Conservation (phyloP, 2,113 vertebrate genomes). For the Podarcis raffonei region DNA sequence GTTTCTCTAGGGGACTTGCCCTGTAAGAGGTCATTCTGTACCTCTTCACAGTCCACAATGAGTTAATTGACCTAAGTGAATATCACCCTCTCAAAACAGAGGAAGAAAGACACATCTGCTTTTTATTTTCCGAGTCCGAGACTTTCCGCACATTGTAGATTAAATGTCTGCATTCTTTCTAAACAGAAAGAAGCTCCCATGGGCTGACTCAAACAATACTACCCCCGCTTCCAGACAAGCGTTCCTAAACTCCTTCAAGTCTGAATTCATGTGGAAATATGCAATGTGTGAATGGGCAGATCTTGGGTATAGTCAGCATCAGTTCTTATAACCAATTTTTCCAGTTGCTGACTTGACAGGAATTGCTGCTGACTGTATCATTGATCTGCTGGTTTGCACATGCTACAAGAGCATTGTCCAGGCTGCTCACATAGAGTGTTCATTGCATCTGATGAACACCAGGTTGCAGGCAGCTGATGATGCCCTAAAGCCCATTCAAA, state of each 20-base stretch:
- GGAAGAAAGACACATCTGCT: slow-evolving; percentile 78
- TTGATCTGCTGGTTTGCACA: not conserved
- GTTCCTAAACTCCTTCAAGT: not conserved
- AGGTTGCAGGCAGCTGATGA: no score
- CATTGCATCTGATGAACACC: no score
- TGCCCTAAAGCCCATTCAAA: no score
- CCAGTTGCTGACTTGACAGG: not conserved
- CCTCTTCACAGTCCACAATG: slow-evolving; percentile 38
- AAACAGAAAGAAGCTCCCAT: slow-evolving; percentile 74
- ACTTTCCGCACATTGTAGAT: slow-evolving; percentile 62
- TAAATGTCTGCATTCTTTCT: slow-evolving; percentile 74
- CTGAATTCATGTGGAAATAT: not conserved
- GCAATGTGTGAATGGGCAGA: slow-evolving; percentile 9
- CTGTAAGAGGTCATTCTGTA: not conserved
- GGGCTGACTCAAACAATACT: slow-evolving; percentile 30
- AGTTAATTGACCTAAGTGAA: slow-evolving; percentile 67
- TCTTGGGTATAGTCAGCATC: not conserved
- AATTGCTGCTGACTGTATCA: not conserved
- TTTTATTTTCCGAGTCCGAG: slow-evolving; percentile 75
- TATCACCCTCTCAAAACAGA: slow-evolving; percentile 44
- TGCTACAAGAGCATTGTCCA: not conserved
- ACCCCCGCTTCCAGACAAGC: not conserved
- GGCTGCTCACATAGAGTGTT: not conserved
- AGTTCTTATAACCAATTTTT: not conserved
- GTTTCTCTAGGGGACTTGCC: not conserved